These are phyloP conservation scores for Isurus oxyrinchus DNA, from an alignment of 2,113 vertebrate species.

Conservation along the genomic window DNA sequence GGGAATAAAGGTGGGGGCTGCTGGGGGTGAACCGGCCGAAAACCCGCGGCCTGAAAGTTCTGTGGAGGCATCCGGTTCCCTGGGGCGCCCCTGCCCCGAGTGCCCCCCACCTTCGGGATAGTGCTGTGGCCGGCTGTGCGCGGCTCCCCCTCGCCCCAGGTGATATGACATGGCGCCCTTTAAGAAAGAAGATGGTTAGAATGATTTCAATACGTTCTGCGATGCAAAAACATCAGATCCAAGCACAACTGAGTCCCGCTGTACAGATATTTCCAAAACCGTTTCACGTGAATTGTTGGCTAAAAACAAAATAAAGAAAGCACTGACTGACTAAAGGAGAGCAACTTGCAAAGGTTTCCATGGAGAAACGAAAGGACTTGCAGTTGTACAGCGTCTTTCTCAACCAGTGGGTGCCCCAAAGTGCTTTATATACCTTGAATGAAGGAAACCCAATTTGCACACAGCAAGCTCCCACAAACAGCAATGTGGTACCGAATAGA, in stretches of 20 bases:
- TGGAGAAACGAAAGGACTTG: background rate
- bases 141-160: conserved; percentile 65
- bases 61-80: conserved; percentile 44
- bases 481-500: background rate
- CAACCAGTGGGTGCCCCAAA: background rate
- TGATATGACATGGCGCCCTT: conserved; percentile 79
- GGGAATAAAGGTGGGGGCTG: conserved; percentile 68
- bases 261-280: background rate
- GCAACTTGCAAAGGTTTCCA: background rate
- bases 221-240: background rate
- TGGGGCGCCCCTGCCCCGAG: background rate
- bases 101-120: background rate
- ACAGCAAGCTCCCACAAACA: background rate
- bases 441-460: background rate
- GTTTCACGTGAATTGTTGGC: too few relatives aligned
- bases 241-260: background rate
- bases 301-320: background rate
- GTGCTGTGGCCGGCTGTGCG: background rate
- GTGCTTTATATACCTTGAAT: background rate
- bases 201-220: background rate
- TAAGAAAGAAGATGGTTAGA: background rate
- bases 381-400: background rate
- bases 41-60: conserved; percentile 66
- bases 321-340: background rate
- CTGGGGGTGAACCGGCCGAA: conserved; percentile 68